Percentiles rank a stretch among this genome's conserved stretches.
Conservation (phyloP, 2,797 vertebrate species). For the Kryptolebias ocellatus region DNA sequence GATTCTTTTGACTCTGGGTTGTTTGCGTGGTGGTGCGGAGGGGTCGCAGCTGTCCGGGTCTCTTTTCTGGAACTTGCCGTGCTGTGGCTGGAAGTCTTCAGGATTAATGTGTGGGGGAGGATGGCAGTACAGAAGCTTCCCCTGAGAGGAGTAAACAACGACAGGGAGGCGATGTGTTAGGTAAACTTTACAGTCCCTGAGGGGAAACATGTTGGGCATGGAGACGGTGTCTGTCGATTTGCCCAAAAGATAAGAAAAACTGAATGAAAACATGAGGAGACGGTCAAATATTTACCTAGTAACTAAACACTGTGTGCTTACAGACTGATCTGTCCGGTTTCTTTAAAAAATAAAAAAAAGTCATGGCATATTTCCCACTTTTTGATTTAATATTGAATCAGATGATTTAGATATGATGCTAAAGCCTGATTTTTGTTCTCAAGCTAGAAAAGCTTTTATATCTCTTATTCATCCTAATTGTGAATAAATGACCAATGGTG, state of each 20-base stretch:
- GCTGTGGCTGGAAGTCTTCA: constrained; percentile 89
- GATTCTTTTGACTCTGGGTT: constrained; percentile 84
- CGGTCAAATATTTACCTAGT: no score
- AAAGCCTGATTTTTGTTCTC: no score
- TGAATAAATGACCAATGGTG: no score
- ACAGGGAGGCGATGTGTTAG: background rate
- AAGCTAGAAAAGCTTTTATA: no score
- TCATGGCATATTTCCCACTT: no score
- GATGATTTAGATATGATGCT: no score
- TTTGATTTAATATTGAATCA: no score
- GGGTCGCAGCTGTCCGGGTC: constrained; percentile 28
- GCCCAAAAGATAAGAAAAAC: background rate
- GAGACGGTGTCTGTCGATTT: background rate
- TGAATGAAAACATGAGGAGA: background rate
- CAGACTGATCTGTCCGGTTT: no score
- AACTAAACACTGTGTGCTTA: no score
- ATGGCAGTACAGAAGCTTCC: constrained; percentile 93
- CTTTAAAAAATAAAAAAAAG: no score
- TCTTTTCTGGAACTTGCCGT: constrained; percentile 66
- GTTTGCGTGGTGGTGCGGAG: constrained; percentile 41
- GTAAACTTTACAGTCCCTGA: background rate
- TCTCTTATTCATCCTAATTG: no score
- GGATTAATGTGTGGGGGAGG: constrained; percentile 87
- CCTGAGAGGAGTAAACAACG: constrained; percentile 76
- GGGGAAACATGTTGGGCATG: background rate